Evolutionary conservation across 2,113 vertebrate species (phyloP).

Genomic region (Ifrita kowaldi): DNA sequence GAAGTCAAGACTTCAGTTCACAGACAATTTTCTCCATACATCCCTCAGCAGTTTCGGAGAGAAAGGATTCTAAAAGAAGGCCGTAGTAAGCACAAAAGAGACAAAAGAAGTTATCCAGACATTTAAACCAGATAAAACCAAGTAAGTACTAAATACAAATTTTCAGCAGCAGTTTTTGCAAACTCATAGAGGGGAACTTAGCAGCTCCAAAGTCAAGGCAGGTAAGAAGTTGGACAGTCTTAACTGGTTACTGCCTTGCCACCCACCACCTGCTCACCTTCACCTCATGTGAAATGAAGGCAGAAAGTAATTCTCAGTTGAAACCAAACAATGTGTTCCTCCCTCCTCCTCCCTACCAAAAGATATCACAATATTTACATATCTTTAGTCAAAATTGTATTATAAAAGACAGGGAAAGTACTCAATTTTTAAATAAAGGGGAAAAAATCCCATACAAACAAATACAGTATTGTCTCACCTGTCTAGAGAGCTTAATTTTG

Average conservation of each 20-base stretch:
- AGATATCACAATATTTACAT: neutral
- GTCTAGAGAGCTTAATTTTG: neutral
- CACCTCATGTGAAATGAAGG: neutral
- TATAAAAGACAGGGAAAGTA: neutral
- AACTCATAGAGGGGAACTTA: neutral
- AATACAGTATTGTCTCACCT: neutral
- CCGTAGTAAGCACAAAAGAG: neutral
- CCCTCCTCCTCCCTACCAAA: neutral
- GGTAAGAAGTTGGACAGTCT: neutral
- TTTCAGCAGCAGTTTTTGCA: neutral
- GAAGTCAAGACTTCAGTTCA: neutral
- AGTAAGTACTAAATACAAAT: neutral
- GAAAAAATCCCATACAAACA: neutral
- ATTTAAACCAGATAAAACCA: neutral
- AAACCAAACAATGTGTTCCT: neutral
- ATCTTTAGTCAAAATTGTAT: neutral
- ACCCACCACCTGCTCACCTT: neutral
- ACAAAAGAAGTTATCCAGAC: neutral
- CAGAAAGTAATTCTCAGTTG: neutral
- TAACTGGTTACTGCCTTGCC: neutral
- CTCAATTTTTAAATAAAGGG: neutral
- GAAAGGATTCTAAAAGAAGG: neutral
- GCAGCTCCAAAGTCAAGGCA: neutral
- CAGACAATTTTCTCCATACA: neutral
- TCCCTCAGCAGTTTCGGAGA: neutral